Conservation (phyloP, 1,140 invertebrate genomes). For the Vollenhovia emeryi region DNA sequence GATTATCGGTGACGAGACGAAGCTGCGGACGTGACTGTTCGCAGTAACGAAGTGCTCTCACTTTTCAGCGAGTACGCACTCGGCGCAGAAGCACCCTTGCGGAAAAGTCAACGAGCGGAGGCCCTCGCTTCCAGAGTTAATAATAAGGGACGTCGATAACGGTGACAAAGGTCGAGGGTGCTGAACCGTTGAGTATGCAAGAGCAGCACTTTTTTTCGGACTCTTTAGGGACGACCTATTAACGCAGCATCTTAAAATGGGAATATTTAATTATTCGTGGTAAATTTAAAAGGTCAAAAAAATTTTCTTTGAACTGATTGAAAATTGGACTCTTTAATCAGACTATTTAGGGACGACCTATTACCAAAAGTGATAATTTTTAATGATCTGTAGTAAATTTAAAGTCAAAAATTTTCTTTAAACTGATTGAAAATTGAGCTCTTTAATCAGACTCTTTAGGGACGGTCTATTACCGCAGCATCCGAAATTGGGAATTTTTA, state of each 20-base stretch:
- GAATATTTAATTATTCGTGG: neutral
- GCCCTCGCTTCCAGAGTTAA: neutral
- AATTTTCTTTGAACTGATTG: neutral
- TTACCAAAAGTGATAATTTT: neutral
- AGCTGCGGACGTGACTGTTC: slow-evolving; percentile 76
- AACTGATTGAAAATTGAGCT: neutral
- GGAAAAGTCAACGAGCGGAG: slow-evolving; percentile 67
- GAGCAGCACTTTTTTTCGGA: slow-evolving; percentile 58
- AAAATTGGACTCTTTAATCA: too few relatives aligned
- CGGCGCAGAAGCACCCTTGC: slow-evolving; percentile 68
- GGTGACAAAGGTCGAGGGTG: slow-evolving; percentile 36
- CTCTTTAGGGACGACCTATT: neutral
- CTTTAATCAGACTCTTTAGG: too few relatives aligned
- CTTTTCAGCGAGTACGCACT: slow-evolving; percentile 68
- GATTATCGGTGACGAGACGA: slow-evolving; percentile 63
- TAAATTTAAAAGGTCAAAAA: neutral
- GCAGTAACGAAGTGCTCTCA: slow-evolving; percentile 71
- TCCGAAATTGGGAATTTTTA: too few relatives aligned
- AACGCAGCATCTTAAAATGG: neutral
- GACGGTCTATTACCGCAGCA: too few relatives aligned
- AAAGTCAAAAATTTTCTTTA: neutral
- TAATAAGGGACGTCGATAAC: slow-evolving; percentile 23
- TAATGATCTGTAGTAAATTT: neutral
- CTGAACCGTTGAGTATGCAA: slow-evolving; percentile 72
- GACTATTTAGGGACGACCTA: too few relatives aligned